These are phyloP conservation scores for Neoitamus cyanurus DNA, from an alignment of 2,888 invertebrate genomes.

Conservation along the genomic window DNA sequence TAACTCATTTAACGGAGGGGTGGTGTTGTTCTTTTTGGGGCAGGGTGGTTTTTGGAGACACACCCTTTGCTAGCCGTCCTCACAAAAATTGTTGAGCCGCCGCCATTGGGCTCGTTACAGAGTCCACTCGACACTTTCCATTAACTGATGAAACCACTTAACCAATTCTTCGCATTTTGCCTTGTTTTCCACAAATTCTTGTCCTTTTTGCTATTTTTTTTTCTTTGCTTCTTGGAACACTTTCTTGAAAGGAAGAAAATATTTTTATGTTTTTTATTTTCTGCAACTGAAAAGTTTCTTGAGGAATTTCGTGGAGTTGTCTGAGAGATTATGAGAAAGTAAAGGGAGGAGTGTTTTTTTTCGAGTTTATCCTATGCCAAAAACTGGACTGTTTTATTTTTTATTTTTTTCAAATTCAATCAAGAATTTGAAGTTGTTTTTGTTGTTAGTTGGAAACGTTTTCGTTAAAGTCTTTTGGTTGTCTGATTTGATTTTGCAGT, in stretches of 20 bases:
- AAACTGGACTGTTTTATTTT: background rate
- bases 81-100: constrained; percentile 32
- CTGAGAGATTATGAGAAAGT: background rate
- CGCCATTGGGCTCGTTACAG: constrained; percentile 36
- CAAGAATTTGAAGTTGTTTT: background rate
- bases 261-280: background rate
- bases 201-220: background rate
- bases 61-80: constrained; percentile 42
- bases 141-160: constrained; percentile 9
- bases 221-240: background rate
- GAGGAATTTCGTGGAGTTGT: background rate
- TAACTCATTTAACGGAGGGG: background rate
- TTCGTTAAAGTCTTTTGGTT: background rate
- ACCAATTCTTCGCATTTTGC: background rate
- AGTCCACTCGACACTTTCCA: constrained; percentile 45
- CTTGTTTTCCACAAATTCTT: background rate
- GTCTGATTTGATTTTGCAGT: background rate
- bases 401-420: background rate
- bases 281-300: background rate
- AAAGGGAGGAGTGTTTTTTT: background rate
- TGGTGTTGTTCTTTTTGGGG: background rate
- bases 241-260: background rate
- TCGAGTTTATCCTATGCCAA: background rate
- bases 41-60: background rate
- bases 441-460: background rate